Conservation (phyloP, 2,113 vertebrate species). For the Xenopus tropicalis region DNA sequence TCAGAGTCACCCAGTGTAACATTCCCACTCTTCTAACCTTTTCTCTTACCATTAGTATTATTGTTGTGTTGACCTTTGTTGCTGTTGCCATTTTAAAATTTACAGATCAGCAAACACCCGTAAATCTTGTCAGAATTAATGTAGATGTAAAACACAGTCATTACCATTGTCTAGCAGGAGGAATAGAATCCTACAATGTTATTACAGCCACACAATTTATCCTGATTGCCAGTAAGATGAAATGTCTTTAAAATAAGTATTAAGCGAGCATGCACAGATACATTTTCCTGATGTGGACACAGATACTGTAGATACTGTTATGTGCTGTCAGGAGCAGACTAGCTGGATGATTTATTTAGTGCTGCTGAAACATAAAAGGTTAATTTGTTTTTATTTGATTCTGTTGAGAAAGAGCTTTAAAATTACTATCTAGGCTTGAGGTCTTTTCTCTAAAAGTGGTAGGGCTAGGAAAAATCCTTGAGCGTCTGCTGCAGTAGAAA, state of each 20-base stretch:
- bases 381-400: constrained; percentile 54
- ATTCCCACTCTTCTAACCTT: background rate
- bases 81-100: constrained; percentile 53
- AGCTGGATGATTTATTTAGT: constrained; percentile 45
- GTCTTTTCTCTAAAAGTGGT: constrained; percentile 1
- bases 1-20: background rate
- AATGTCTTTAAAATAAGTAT: constrained; percentile 33
- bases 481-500: too few relatives aligned
- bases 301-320: background rate
- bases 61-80: constrained; percentile 52
- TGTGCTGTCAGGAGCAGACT: constrained; percentile 6
- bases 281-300: constrained; percentile 38
- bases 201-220: constrained; percentile 50
- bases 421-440: constrained; percentile 9
- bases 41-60: constrained; percentile 45
- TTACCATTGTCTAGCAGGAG: constrained; percentile 51
- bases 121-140: constrained; percentile 60
- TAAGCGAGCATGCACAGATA: constrained; percentile 16
- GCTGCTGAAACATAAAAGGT: constrained; percentile 44
- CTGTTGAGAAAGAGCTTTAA: constrained; percentile 34
- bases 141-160: constrained; percentile 52
- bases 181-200: constrained; percentile 49
- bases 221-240: constrained; percentile 47
- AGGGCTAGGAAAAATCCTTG: background rate
- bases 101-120: constrained; percentile 51